These are phyloP conservation scores for Nesoenas mayeri DNA, from an alignment of 2,113 vertebrate species.

Conservation along the genomic window DNA sequence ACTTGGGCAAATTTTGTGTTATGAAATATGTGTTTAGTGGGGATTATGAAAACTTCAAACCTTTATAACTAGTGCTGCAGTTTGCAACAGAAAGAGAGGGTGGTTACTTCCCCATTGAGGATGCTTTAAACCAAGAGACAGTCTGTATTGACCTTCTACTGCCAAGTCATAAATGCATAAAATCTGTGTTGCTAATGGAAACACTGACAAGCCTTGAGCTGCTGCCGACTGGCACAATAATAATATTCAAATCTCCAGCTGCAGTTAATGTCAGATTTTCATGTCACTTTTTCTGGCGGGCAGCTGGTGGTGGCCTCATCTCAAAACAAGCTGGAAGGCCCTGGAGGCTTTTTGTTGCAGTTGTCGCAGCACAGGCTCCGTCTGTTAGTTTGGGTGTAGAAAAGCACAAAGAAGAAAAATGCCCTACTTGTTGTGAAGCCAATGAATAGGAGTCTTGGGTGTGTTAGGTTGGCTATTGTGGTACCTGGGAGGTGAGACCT, in stretches of 20 bases:
- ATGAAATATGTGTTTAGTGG: rapidly evolving
- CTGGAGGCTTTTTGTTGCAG: not conserved
- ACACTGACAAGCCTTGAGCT: conserved; percentile 10
- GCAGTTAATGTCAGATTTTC: not conserved
- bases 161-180: conserved; percentile 35
- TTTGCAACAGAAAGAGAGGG: not conserved
- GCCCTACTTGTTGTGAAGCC: not conserved
- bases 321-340: not conserved
- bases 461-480: not conserved
- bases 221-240: not conserved
- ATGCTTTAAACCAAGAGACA: not conserved
- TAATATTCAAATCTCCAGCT: conserved; percentile 32
- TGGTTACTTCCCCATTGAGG: not conserved
- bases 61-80: not conserved
- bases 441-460: not conserved
- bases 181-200: conserved; percentile 50
- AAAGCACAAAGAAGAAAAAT: not conserved
- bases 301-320: not conserved
- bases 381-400: not conserved
- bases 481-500: not conserved
- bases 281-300: not conserved
- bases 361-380: not conserved
- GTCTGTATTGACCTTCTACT: not conserved
- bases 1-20: not conserved
- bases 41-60: not conserved